These are phyloP conservation scores for Parnassius orleans DNA, from an alignment of 2,888 invertebrate genomes.

Conservation along the genomic window DNA sequence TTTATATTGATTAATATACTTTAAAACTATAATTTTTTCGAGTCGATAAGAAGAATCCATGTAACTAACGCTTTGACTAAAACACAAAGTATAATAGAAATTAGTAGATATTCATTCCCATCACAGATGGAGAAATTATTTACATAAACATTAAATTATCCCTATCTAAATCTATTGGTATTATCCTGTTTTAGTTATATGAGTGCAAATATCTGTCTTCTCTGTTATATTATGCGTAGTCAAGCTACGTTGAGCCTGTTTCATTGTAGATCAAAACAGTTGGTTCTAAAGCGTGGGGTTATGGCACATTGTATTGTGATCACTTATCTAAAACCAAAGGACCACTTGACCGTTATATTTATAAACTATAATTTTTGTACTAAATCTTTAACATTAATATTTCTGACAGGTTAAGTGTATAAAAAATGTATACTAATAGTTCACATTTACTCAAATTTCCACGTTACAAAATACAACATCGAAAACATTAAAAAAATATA, in stretches of 20 bases:
- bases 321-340: conserved; percentile 11
- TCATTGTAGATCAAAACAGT: conserved; percentile 4
- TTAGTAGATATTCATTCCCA: conserved; percentile 20
- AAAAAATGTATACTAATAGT: background rate
- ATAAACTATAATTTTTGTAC: background rate
- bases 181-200: conserved; percentile 8
- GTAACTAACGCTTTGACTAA: conserved; percentile 3
- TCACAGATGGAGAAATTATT: conserved; percentile 31
- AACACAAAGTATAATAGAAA: conserved; percentile 6
- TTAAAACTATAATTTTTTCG: background rate
- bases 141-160: conserved; percentile 26
- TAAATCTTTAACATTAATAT: background rate
- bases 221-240: background rate
- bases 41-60: conserved; percentile 8
- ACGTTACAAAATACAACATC: conserved; percentile 16
- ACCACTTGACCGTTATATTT: conserved; percentile 12
- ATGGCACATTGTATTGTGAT: conserved; percentile 27
- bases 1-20: background rate
- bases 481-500: conserved; percentile 11
- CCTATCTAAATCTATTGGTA: conserved; percentile 29
- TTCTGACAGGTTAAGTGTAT: too few species aligned
- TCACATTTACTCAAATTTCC: background rate
- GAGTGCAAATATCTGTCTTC: conserved; percentile 14
- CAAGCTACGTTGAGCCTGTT: conserved; percentile 5
- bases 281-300: conserved; percentile 18